phyloP scores from a whole-genome alignment of 2,888 invertebrate species.

The Deilephila elpenor region DNA sequence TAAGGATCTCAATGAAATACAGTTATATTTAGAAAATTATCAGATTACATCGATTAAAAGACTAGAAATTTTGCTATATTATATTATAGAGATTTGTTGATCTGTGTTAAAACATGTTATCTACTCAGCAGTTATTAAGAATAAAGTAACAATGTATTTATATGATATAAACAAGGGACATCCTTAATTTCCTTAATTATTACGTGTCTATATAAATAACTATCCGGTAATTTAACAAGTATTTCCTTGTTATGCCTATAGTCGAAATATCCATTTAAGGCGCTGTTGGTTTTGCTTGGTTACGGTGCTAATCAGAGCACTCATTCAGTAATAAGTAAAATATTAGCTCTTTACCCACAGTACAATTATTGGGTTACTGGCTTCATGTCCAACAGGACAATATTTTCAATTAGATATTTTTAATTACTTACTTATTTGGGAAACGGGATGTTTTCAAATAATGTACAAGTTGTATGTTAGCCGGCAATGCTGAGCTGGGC shows the following conservation, averaged over 20 bases:
- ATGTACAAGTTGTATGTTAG: not conserved
- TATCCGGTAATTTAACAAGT: not conserved
- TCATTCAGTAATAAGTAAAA: too few relatives aligned
- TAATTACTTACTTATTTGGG: not conserved
- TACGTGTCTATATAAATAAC: not conserved
- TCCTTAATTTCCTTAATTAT: not conserved
- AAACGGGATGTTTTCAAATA: too few relatives aligned
- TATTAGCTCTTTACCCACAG: too few relatives aligned
- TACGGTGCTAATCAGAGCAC: too few relatives aligned
- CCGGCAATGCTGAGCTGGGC: too few relatives aligned
- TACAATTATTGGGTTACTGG: too few relatives aligned
- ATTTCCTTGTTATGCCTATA: too few relatives aligned
- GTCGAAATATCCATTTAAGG: too few relatives aligned
- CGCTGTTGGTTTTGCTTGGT: too few relatives aligned
- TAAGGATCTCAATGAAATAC: conserved; percentile 8
- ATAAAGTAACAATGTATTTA: not conserved
- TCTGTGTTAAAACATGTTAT: conserved; percentile 3
- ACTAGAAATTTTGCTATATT: not conserved
- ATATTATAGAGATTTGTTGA: not conserved
- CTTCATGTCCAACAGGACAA: not conserved
- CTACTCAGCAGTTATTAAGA: conserved; percentile 2
- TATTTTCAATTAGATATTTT: not conserved
- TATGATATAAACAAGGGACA: too few relatives aligned
- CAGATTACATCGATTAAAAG: not conserved
- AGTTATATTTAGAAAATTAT: not conserved